Evolutionary conservation across 1,140 invertebrate species (phyloP).

Genomic region (Aphidius ervi): DNA sequence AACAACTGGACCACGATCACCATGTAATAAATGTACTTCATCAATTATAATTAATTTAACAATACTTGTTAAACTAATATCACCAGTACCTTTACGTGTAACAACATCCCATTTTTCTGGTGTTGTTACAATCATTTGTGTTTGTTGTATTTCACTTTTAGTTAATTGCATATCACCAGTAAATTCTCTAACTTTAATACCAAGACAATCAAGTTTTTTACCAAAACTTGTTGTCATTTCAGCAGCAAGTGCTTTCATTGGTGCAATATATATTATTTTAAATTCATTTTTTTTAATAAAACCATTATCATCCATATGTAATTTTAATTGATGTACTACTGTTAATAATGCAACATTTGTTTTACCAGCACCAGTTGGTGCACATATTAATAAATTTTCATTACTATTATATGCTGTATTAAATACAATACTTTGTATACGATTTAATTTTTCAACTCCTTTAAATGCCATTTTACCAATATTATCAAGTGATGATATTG

Average conservation of each 20-base stretch:
- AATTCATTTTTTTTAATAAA: constrained; percentile 88
- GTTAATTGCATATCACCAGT: constrained; percentile 98
- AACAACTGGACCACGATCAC: constrained; percentile 95
- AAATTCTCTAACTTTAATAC: constrained; percentile 83
- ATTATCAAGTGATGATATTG: constrained; percentile 74
- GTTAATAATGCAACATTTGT: constrained; percentile 97
- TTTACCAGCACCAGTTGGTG: constrained; percentile 95
- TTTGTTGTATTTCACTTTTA: constrained; percentile 90
- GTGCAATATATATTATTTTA: constrained; percentile 98
- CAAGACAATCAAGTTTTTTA: constrained; percentile 67
- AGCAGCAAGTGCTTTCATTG: constrained; percentile 98
- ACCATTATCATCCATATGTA: constrained; percentile 69
- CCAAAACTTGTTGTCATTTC: constrained; percentile 97
- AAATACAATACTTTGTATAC: constrained; percentile 95
- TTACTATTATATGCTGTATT: constrained; percentile 93
- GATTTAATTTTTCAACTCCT: constrained; percentile 82
- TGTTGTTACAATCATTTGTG: constrained; percentile 97
- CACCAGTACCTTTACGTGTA: constrained; percentile 88
- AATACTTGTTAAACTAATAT: constrained; percentile 84
- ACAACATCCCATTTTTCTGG: constrained; percentile 99
- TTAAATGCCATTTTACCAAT: constrained; percentile 83
- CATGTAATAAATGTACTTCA: constrained; percentile 96
- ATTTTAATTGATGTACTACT: constrained; percentile 84
- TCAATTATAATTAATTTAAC: constrained; percentile 96
- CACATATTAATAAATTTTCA: constrained; percentile 94